Percentiles rank a stretch among this genome's conserved stretches.
Evolutionary conservation across 1,140 invertebrate genomes (phyloP).

Genomic region (Aplysia californica): DNA sequence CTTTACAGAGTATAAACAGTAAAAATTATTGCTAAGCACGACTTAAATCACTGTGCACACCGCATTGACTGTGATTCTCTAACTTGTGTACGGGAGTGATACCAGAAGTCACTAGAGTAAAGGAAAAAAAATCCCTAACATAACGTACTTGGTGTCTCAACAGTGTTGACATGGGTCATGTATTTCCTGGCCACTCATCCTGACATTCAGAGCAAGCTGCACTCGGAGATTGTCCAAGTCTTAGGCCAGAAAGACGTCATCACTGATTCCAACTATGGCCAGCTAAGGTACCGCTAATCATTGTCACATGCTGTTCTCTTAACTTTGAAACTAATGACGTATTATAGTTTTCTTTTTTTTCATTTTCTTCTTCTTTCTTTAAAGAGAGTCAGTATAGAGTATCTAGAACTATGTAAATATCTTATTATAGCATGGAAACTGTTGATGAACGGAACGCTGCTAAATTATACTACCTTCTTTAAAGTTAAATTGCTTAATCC

Average conservation of each 20-base stretch:
- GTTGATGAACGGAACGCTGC: background rate
- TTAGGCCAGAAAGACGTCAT: constrained; percentile 43
- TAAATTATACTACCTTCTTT: no score
- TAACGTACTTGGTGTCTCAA: no score
- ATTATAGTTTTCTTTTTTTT: no score
- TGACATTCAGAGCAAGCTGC: no score
- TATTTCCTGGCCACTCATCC: no score
- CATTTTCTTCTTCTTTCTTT: no score
- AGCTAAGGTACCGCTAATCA: constrained; percentile 40
- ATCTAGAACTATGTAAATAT: background rate
- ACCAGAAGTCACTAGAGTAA: no score
- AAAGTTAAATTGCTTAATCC: no score
- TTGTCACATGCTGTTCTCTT: background rate
- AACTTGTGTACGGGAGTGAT: background rate
- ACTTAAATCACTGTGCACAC: background rate
- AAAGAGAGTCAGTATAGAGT: no score
- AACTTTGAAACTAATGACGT: background rate
- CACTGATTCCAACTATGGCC: constrained; percentile 34
- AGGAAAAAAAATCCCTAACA: no score
- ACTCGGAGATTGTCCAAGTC: constrained; percentile 46
- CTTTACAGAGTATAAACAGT: background rate
- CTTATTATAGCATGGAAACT: background rate
- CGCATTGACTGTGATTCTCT: background rate
- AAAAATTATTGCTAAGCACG: no score
- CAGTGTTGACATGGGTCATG: constrained; percentile 62